Percentiles rank a stretch among this genome's conserved stretches.
These are phyloP conservation scores for Tetramorium parvispinum DNA, from an alignment of 1,140 invertebrate genomes.

Conservation along the genomic window DNA sequence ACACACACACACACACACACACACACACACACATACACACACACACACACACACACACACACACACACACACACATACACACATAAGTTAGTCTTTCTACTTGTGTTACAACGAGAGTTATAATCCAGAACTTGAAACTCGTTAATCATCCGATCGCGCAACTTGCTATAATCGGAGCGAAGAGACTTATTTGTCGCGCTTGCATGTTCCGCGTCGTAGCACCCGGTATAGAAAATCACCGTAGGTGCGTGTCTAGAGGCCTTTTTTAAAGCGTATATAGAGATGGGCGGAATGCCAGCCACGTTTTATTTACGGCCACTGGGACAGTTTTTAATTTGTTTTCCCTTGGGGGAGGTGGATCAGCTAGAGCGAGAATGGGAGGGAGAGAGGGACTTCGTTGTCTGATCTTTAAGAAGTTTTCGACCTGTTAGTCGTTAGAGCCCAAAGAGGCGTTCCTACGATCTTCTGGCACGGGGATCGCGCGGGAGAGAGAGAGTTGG, in stretches of 20 bases:
- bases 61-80: no score
- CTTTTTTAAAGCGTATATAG: slow-evolving; percentile 78
- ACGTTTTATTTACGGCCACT: slow-evolving; percentile 85
- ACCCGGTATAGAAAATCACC: slow-evolving; percentile 80
- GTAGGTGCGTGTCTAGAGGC: slow-evolving; percentile 83
- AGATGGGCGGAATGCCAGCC: slow-evolving; percentile 83
- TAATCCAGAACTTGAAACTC: slow-evolving; percentile 30
- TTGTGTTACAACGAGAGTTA: neutral
- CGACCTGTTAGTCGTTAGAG: slow-evolving; percentile 85
- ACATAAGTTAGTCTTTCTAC: neutral
- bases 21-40: no score
- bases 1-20: no score
- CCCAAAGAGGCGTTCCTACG: slow-evolving; percentile 84
- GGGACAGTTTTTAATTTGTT: slow-evolving; percentile 87
- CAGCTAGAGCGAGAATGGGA: slow-evolving; percentile 46
- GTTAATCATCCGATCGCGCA: slow-evolving; percentile 29
- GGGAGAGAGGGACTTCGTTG: slow-evolving; percentile 46
- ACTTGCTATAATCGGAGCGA: neutral
- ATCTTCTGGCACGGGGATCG: slow-evolving; percentile 76
- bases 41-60: no score
- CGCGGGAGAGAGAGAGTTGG: neutral
- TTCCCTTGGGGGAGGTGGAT: slow-evolving; percentile 76
- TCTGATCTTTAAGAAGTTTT: slow-evolving; percentile 83
- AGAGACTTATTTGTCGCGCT: slow-evolving; percentile 3
- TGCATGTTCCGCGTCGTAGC: slow-evolving; percentile 34